Percentiles rank a stretch among this genome's conserved stretches.
These are phyloP conservation scores for Macquaria ambigua DNA, from an alignment of 2,113 vertebrate genomes.

Conservation along the genomic window DNA sequence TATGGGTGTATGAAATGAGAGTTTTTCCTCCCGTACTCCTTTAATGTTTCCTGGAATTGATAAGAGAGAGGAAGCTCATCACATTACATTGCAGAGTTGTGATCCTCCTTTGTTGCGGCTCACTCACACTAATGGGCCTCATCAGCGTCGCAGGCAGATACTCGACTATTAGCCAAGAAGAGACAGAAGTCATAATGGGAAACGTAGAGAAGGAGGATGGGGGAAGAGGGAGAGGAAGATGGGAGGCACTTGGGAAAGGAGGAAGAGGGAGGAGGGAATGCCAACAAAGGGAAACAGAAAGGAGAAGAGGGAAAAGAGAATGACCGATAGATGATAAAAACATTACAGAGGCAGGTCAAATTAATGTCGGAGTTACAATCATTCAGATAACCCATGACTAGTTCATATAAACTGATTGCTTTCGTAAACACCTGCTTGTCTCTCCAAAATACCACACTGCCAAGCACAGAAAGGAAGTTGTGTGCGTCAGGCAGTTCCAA, in stretches of 20 bases:
- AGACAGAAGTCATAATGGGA: constrained; percentile 66
- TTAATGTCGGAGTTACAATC: not conserved
- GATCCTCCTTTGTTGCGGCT: constrained; percentile 85
- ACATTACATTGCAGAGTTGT: constrained; percentile 84
- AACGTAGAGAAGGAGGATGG: constrained; percentile 14
- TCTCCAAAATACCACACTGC: not conserved
- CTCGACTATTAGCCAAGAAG: constrained; percentile 87
- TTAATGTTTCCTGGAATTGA: constrained; percentile 86
- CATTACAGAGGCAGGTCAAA: not conserved
- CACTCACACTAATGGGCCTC: constrained; percentile 90
- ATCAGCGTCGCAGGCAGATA: constrained; percentile 86
- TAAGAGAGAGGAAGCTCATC: constrained; percentile 85
- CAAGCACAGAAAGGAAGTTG: not conserved
- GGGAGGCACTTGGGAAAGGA: not conserved
- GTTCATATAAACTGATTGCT: not conserved
- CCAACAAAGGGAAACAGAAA: not conserved
- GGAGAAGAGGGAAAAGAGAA: not conserved
- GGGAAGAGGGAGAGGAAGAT: not conserved
- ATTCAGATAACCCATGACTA: not conserved
- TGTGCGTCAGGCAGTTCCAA: not conserved
- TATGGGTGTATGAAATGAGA: constrained; percentile 89
- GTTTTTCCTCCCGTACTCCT: constrained; percentile 80
- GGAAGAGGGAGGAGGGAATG: not conserved
- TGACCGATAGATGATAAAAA: not conserved
- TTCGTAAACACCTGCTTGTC: too few species aligned